Evolutionary conservation across 1,140 invertebrate species (phyloP), one percentile per base, ranked within the genome.

Genomic region (Diorhabda carinulata): DNA sequence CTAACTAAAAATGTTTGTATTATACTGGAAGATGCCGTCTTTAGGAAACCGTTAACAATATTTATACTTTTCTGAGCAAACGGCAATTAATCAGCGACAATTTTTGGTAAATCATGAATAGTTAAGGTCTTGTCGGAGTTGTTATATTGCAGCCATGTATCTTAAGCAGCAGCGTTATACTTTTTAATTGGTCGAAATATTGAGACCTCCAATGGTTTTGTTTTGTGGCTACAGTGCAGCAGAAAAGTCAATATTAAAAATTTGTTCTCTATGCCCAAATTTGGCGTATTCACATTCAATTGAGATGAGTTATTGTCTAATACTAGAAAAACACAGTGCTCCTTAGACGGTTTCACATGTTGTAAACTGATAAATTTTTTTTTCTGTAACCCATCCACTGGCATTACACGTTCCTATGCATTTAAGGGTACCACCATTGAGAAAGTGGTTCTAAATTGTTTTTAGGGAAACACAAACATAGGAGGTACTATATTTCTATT

Each of bases 221-320:
- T 25, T 25, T 25, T 25, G 25, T 25, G 25, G 25, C 25, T 25
- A 25, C 25, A 25, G 25, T 25, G 25, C 25, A 25, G 25, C 25
- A 1, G 25, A 25, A 25, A 25, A 25, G 25, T 25, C 4, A 75
- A 61, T 25, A 72, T 25, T 10, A 73, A 57, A 42, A 74, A 61
- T 8, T 63, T 63, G 58, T 72, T 70, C 58, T 69, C 40, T 68
- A 68, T 70, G 2, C 70, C 64, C n/a, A 58, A 69, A 67, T 69
- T 44, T 44, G 72, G 66, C 41, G 73, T 43, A 58, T 70, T 62
- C 7, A 75, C 43, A 42, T 59, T 58, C 66, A 65, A 70, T 56
- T 79, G 78, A 47, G 74, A 77, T 40, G 56, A 52, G 69, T n/a
- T n/a, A n/a, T n/a, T 80, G 77, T 60, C 58, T 10, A 60, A 25